Evolutionary conservation across 2,888 invertebrate species (phyloP).

Genomic region (Rhaphigaster nebulosa): DNA sequence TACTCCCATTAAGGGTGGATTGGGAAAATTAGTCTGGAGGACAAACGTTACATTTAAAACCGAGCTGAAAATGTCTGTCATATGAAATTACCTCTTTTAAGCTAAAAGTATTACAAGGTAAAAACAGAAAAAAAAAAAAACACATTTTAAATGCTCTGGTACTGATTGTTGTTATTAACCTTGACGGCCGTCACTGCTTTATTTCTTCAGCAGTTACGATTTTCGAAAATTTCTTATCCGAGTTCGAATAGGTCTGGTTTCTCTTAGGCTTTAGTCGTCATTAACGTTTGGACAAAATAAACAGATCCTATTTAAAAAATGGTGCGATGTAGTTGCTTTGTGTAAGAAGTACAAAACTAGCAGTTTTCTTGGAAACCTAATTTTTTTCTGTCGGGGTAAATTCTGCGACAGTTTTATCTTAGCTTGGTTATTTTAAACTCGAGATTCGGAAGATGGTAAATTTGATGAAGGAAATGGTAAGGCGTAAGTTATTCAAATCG

Average conservation of each 20-base stretch:
- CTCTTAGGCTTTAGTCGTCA: background rate
- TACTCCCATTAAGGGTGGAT: slow-evolving; percentile 4
- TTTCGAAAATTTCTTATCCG: background rate
- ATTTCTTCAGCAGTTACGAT: background rate
- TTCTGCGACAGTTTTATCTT: no score
- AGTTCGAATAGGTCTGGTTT: background rate
- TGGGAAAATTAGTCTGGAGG: slow-evolving; percentile 14
- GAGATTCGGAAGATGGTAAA: no score
- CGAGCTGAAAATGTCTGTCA: background rate
- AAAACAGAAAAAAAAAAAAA: background rate
- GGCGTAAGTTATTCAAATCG: no score
- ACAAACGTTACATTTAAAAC: slow-evolving; percentile 1
- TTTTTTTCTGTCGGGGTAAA: no score
- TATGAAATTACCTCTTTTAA: slow-evolving; percentile 7
- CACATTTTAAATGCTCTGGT: background rate
- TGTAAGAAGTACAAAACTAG: no score
- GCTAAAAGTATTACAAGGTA: slow-evolving; percentile 23
- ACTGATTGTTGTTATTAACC: background rate
- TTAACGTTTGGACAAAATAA: no score
- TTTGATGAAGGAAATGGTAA: no score
- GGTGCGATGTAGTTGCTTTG: no score
- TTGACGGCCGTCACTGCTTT: background rate
- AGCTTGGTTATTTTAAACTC: no score
- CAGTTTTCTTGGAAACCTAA: no score
- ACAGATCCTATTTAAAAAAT: no score